Evolutionary conservation across 2,797 vertebrate species (phyloP).

Genomic region (Sebastiscus tertius): DNA sequence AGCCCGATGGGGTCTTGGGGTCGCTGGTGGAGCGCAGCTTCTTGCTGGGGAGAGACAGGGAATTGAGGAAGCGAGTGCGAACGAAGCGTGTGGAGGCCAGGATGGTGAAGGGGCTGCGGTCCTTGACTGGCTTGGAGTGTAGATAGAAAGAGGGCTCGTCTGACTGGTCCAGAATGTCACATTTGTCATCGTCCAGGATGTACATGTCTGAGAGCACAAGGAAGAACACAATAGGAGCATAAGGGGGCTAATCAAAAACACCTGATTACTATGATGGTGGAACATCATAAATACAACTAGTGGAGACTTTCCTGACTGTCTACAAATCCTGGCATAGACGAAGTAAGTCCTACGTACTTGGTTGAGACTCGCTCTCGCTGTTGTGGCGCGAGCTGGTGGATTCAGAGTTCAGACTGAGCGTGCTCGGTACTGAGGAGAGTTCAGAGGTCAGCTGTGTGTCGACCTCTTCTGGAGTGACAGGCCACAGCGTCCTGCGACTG

Average conservation of each 20-base stretch:
- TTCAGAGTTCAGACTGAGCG: conserved; percentile 96
- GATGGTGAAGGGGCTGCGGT: conserved; percentile 94
- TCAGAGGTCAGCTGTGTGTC: conserved; percentile 90
- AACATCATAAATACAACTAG: neutral
- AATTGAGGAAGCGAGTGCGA: conserved; percentile 93
- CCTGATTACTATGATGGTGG: neutral
- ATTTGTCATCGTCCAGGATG: conserved; percentile 93
- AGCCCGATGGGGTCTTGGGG: conserved; percentile 85
- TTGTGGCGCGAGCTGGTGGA: conserved; percentile 97
- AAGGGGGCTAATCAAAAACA: neutral
- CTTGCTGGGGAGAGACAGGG: conserved; percentile 94
- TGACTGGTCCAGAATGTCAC: conserved; percentile 88
- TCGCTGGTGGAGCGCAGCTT: conserved; percentile 95
- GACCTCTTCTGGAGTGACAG: conserved; percentile 95
- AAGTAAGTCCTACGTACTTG: conserved; percentile 83
- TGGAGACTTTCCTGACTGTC: neutral
- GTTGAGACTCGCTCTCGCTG: conserved; percentile 97
- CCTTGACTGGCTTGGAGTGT: conserved; percentile 91
- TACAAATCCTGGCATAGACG: neutral
- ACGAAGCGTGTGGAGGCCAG: conserved; percentile 93
- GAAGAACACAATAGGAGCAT: neutral
- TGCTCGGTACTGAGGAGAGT: conserved; percentile 95
- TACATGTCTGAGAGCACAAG: conserved; percentile 89
- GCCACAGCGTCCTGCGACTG: conserved; percentile 95
- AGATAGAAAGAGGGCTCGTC: conserved; percentile 90